These are phyloP conservation scores for Coptodon rendalli DNA, from an alignment of 2,113 vertebrate genomes.

Conservation along the genomic window DNA sequence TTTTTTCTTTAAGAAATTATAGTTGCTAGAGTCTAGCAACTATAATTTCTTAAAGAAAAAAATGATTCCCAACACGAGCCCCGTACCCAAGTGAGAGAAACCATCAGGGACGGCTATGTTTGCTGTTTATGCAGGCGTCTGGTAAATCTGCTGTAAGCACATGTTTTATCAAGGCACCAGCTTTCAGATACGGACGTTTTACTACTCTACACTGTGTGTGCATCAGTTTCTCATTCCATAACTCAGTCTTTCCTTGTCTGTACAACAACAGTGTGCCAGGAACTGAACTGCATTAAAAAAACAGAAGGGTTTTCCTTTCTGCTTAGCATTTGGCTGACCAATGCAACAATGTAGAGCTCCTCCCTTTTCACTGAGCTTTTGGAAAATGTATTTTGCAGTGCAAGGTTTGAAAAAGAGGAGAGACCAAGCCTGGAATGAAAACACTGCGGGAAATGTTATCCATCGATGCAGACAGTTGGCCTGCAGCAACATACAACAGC, in stretches of 20 bases:
- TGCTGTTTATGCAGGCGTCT: background rate
- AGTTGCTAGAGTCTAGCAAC: no score
- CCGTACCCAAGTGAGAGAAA: background rate
- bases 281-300: background rate
- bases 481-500: background rate
- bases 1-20: no score
- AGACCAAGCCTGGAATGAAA: constrained; percentile 10
- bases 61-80: background rate
- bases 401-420: background rate
- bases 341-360: background rate
- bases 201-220: background rate
- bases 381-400: background rate
- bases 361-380: background rate
- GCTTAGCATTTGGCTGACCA: background rate
- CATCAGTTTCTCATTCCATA: background rate
- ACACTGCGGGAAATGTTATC: background rate
- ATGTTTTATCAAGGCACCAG: constrained; percentile 9
- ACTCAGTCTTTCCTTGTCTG: background rate
- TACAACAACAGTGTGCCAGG: constrained; percentile 20
- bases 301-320: background rate
- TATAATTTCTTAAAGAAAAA: background rate
- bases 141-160: background rate
- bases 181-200: constrained; percentile 11
- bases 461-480: background rate
- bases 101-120: constrained; percentile 4